Evolutionary conservation across 1,140 invertebrate genomes (phyloP).

Genomic region (Drosophila pallidifrons): DNA sequence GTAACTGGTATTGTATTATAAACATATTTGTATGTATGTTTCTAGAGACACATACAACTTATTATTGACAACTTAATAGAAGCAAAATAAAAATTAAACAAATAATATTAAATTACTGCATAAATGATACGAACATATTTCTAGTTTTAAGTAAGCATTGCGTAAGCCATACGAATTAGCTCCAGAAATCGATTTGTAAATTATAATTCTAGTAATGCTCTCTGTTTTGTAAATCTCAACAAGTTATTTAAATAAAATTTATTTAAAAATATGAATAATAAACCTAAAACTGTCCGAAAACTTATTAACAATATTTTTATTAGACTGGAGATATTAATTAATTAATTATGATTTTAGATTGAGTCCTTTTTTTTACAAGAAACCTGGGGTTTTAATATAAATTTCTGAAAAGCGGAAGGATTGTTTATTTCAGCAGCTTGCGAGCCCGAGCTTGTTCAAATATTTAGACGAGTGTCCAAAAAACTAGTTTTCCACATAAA

Average conservation of each 20-base stretch:
- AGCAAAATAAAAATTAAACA: conserved; percentile 21
- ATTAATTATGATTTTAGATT: no score
- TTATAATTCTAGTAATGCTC: conserved; percentile 76
- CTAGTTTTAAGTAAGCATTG: conserved; percentile 51
- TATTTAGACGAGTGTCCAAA: no score
- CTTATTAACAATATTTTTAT: neutral
- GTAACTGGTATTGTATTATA: conserved; percentile 73
- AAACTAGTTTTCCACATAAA: no score
- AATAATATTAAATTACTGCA: conserved; percentile 35
- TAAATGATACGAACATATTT: conserved; percentile 42
- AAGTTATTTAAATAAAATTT: conserved; percentile 84
- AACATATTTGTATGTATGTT: conserved; percentile 23
- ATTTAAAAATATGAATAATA: conserved; percentile 70
- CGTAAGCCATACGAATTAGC: conserved; percentile 64
- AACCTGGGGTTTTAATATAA: no score
- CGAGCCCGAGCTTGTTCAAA: no score
- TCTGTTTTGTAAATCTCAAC: conserved; percentile 82
- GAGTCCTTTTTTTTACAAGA: no score
- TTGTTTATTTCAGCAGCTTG: no score
- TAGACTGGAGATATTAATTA: no score
- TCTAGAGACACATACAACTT: conserved; percentile 31
- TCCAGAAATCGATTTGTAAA: conserved; percentile 72
- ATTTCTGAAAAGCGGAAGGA: no score
- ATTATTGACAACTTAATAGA: conserved; percentile 44
- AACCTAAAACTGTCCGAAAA: neutral